A percentile compares a stretch with the other conserved stretches of the same genome.
phyloP scores from a whole-genome alignment of 1,140 invertebrate species.

The Plutomurus gul region DNA sequence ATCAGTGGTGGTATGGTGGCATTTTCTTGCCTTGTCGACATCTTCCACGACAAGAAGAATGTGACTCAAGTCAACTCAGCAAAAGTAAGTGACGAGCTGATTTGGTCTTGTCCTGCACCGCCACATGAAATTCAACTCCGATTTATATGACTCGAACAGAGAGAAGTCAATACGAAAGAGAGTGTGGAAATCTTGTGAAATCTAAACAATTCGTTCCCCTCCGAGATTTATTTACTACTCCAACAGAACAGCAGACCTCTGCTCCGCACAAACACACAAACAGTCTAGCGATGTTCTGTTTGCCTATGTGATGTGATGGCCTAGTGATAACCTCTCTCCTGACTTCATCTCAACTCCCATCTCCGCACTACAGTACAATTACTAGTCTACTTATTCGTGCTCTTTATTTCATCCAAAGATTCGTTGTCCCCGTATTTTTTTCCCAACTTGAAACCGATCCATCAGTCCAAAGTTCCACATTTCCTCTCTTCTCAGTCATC shows the following conservation, averaged over 20 bases:
- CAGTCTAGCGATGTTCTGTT: background rate
- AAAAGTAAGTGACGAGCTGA: background rate
- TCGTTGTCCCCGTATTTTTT: too few relatives aligned
- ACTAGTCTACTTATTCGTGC: too few relatives aligned
- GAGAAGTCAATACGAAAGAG: background rate
- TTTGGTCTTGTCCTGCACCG: background rate
- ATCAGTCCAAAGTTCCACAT: too few relatives aligned
- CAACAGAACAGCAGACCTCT: too few relatives aligned
- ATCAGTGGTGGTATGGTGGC: background rate
- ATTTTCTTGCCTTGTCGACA: background rate
- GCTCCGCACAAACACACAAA: too few relatives aligned
- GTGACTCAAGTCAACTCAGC: background rate
- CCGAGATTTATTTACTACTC: background rate
- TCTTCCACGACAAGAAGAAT: background rate
- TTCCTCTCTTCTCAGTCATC: too few relatives aligned
- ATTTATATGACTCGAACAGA: conserved; percentile 3
- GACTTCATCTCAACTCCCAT: background rate
- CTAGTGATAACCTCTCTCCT: conserved; percentile 7
- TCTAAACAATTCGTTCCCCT: conserved; percentile 6
- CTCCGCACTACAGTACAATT: background rate
- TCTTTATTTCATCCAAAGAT: too few relatives aligned
- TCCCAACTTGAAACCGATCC: too few relatives aligned
- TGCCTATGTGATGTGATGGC: background rate
- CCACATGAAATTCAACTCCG: background rate
- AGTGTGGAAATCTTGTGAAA: background rate